Percentiles rank a stretch among this genome's conserved stretches.
phyloP scores from a whole-genome alignment of 2,888 invertebrate genomes.

The Ceriagrion tenellum region DNA sequence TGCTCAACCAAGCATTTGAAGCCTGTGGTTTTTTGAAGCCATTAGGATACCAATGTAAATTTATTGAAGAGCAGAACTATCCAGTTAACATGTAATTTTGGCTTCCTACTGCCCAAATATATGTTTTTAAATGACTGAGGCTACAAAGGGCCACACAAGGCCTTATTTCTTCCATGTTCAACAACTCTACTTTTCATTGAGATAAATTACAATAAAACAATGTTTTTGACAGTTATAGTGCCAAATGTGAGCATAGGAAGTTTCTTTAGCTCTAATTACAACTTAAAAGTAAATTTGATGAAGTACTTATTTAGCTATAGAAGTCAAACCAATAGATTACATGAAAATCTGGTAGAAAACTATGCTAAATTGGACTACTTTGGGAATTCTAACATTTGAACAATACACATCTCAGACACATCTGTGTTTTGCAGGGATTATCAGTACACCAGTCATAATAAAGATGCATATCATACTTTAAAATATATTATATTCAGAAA shows the following conservation, averaged over 20 bases:
- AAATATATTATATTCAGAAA: not conserved
- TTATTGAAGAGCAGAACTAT: not conserved
- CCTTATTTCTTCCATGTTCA: not conserved
- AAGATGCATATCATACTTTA: not conserved
- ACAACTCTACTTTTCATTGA: not conserved
- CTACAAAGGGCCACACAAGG: not conserved
- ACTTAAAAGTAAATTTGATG: not conserved
- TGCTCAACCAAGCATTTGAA: not conserved
- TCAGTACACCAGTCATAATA: not conserved
- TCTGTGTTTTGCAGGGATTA: not conserved
- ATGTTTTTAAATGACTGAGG: not conserved
- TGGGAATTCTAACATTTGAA: not conserved
- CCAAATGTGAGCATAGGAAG: not conserved
- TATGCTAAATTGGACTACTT: too few relatives aligned
- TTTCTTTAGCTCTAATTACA: not conserved
- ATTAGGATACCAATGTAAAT: not conserved
- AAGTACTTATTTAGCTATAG: not conserved
- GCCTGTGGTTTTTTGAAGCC: not conserved
- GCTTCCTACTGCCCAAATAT: not conserved
- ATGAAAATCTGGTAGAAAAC: not conserved
- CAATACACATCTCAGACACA: not conserved
- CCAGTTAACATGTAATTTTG: not conserved
- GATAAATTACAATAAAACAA: not conserved
- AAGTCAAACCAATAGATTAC: not conserved
- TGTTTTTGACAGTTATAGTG: not conserved